Evolutionary conservation across 1,140 invertebrate species (phyloP).

Genomic region (Anastrepha obliqua): DNA sequence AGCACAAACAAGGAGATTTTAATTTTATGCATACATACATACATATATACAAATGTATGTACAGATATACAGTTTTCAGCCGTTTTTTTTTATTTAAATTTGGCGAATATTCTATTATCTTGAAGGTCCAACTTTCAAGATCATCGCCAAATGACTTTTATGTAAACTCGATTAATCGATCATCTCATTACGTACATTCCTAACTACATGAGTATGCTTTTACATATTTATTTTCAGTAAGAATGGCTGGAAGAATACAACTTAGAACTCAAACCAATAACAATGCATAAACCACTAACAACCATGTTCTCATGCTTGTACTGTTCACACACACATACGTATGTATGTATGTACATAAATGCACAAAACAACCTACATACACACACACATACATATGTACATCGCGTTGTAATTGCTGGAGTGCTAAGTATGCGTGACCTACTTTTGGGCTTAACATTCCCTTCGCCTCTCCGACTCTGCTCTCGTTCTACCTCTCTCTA

Average conservation of each 20-base stretch:
- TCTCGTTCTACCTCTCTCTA: background rate
- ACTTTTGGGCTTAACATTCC: background rate
- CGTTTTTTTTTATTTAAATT: no score
- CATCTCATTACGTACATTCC: no score
- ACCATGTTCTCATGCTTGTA: background rate
- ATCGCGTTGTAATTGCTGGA: background rate
- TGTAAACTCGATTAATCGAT: no score
- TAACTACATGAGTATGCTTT: no score
- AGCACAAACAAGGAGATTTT: no score
- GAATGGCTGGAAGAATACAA: background rate
- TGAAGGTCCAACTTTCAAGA: no score
- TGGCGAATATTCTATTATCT: no score
- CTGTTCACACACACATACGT: background rate
- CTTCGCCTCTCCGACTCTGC: background rate
- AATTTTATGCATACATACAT: no score
- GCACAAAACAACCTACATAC: background rate
- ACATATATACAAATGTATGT: no score
- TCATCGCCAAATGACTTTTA: no score
- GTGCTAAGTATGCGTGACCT: constrained; percentile 11
- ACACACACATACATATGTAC: background rate
- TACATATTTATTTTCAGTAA: no score
- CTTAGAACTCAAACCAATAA: background rate
- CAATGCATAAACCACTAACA: background rate
- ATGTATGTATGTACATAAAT: background rate
- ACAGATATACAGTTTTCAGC: background rate